A percentile compares a stretch with the other conserved stretches of the same genome.
Conservation (phyloP, 1,140 invertebrate species). For the Drosophila sp. region DNA sequence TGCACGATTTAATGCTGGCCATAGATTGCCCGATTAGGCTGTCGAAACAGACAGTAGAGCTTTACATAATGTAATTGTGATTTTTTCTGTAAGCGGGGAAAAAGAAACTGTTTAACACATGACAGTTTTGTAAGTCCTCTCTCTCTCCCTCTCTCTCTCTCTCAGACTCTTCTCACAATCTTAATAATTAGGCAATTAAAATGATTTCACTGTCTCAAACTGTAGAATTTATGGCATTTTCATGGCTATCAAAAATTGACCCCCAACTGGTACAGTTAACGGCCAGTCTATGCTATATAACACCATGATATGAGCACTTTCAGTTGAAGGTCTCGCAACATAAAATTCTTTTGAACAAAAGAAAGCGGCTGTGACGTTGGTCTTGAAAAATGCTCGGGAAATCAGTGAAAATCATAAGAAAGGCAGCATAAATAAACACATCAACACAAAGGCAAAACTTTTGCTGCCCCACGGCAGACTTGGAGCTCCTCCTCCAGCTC, state of each 20-base stretch:
- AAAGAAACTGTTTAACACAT: background rate
- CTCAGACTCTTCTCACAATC: background rate
- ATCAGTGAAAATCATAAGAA: constrained; percentile 65
- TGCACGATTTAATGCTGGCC: constrained; percentile 39
- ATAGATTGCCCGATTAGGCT: constrained; percentile 47
- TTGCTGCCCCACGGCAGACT: constrained; percentile 44
- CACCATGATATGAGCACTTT: background rate
- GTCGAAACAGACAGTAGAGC: background rate
- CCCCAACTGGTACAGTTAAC: background rate
- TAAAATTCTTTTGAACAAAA: background rate
- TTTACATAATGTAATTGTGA: constrained; percentile 7
- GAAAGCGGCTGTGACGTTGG: background rate
- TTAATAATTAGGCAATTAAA: no score
- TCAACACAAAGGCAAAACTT: constrained; percentile 78
- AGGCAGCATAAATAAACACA: constrained; percentile 75
- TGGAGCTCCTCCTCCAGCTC: background rate
- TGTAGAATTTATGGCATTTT: no score
- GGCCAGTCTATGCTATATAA: background rate
- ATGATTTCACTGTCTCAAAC: no score
- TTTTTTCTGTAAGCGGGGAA: background rate
- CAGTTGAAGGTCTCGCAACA: background rate
- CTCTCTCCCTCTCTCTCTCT: background rate
- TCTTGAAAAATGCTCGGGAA: constrained; percentile 41
- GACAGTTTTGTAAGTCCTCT: background rate
- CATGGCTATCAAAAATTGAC: no score